Conservation (phyloP, 2,797 vertebrate species). For the Halcyon leucocephala region DNA sequence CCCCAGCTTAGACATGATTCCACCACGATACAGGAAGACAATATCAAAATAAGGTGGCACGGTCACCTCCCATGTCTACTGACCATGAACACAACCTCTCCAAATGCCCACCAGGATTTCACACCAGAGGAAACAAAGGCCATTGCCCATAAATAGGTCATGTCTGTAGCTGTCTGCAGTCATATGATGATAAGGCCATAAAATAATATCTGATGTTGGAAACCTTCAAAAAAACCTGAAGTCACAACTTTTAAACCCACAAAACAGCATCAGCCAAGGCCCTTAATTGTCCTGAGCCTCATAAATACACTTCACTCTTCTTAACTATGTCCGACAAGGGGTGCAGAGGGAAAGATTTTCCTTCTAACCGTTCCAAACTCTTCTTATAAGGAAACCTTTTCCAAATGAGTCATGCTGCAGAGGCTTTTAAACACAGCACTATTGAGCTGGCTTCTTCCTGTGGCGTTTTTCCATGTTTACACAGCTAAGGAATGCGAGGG, state of each 20-base stretch:
- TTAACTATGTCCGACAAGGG: background rate
- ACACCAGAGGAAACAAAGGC: background rate
- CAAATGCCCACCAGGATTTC: background rate
- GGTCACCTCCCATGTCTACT: background rate
- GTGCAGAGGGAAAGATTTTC: background rate
- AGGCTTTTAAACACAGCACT: background rate
- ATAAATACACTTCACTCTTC: background rate
- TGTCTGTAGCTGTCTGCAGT: constrained; percentile 2
- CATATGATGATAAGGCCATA: background rate
- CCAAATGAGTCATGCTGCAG: background rate
- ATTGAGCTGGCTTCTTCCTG: background rate
- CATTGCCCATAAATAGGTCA: background rate
- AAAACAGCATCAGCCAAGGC: background rate
- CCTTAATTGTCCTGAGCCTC: background rate
- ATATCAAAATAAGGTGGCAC: background rate
- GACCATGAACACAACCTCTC: background rate
- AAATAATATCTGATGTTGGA: constrained; percentile 1
- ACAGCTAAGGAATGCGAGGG: background rate
- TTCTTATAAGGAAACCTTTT: constrained; percentile 47
- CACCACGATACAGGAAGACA: background rate
- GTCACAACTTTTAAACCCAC: background rate
- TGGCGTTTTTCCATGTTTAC: constrained; percentile 39
- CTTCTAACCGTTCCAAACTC: constrained; percentile 2
- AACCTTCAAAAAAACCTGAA: background rate
- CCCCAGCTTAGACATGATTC: background rate